These are phyloP conservation scores for Empis livida DNA, from an alignment of 2,888 invertebrate genomes.

Conservation along the genomic window DNA sequence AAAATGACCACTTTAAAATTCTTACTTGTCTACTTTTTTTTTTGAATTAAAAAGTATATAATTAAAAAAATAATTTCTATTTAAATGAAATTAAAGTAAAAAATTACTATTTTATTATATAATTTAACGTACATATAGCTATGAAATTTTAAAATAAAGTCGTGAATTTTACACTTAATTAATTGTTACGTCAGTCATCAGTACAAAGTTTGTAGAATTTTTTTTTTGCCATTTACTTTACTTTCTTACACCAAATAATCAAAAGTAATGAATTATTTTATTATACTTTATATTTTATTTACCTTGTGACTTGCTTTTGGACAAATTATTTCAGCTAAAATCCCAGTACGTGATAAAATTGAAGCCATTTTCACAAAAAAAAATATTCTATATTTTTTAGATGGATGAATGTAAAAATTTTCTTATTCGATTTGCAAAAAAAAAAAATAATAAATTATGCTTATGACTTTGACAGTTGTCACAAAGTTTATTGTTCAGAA, in stretches of 20 bases:
- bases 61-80: no score
- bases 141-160: no score
- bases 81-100: no score
- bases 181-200: constrained; percentile 15
- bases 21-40: no score
- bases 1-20: no score
- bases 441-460: no score
- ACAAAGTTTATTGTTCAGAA: no score
- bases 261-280: neutral
- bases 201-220: constrained; percentile 9
- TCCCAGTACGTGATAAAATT: constrained; percentile 58
- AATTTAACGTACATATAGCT: no score
- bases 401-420: neutral
- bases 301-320: constrained; percentile 62
- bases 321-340: constrained; percentile 54
- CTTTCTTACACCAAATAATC: constrained; percentile 4
- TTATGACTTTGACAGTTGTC: no score
- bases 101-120: no score
- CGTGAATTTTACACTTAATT: neutral
- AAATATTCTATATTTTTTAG: neutral
- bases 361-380: constrained; percentile 53
- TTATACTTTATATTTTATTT: constrained; percentile 23
- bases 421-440: neutral
- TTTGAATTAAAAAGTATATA: no score
- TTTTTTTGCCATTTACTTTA: no score